phyloP scores from a whole-genome alignment of 2,797 vertebrate species.

The Glossophaga mutica region DNA sequence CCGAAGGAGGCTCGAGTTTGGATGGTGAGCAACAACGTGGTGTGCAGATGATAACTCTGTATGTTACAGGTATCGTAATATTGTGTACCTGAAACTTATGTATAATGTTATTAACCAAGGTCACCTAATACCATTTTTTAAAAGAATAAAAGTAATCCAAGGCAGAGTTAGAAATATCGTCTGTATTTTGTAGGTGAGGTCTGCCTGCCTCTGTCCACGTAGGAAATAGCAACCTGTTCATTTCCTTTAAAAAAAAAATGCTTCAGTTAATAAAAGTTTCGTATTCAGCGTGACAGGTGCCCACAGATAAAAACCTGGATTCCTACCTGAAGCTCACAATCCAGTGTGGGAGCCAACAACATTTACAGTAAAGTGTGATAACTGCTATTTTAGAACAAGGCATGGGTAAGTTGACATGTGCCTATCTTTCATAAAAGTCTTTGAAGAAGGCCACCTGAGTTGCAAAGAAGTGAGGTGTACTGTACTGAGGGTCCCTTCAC shows the following conservation, averaged over 20 bases:
- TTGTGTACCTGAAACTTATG: neutral
- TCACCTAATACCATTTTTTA: neutral
- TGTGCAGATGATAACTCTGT: neutral
- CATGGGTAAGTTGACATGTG: neutral
- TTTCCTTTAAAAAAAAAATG: neutral
- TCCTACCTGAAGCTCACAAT: neutral
- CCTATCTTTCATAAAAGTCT: conserved; percentile 6
- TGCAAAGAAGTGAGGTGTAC: conserved; percentile 8
- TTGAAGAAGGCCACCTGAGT: neutral
- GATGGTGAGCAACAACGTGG: neutral
- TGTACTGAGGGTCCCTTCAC: neutral
- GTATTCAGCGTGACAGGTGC: neutral
- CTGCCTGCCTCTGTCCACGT: neutral
- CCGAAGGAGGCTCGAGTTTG: neutral
- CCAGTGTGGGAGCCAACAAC: neutral
- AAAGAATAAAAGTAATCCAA: neutral
- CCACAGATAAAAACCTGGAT: neutral
- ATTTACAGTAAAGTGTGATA: neutral
- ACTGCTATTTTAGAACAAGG: neutral
- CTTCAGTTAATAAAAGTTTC: neutral
- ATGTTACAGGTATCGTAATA: neutral
- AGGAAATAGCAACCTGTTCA: neutral
- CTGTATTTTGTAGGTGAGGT: conserved; percentile 10
- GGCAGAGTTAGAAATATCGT: neutral
- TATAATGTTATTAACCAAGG: neutral